Percentiles rank a stretch among this genome's conserved stretches.
Evolutionary conservation across 2,113 vertebrate genomes (phyloP).

Genomic region (Marmota flaviventris): DNA sequence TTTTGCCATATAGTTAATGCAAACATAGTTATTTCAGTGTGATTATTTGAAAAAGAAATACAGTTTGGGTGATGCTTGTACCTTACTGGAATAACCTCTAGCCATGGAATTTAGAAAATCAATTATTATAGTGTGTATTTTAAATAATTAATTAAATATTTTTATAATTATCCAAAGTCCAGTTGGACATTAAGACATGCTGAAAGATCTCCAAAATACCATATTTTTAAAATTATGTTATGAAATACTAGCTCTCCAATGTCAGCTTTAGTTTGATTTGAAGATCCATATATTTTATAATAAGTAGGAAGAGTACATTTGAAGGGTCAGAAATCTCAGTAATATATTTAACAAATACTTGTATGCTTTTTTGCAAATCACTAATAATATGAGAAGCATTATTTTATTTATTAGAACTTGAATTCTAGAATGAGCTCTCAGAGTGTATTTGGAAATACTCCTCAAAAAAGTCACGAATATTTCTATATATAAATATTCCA

Average conservation of each 20-base stretch:
- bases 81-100: neutral
- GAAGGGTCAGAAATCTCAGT: neutral
- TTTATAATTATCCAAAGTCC: neutral
- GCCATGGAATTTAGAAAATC: neutral
- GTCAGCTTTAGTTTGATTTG: neutral
- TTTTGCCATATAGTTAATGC: neutral
- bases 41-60: neutral
- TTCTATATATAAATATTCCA: neutral
- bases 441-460: neutral
- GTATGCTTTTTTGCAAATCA: neutral
- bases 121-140: neutral
- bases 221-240: neutral
- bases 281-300: neutral
- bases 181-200: neutral
- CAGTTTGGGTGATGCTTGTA: neutral
- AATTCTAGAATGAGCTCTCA: constrained; percentile 4
- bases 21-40: neutral
- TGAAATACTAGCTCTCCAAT: neutral
- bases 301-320: neutral
- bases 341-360: constrained; percentile 8
- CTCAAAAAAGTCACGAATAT: neutral
- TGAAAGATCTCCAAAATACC: neutral
- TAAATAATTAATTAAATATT: neutral
- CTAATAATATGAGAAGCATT: neutral
- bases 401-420: neutral